phyloP scores from a whole-genome alignment of 92 coral and sea anemone genomes.

The Porites lobata region DNA sequence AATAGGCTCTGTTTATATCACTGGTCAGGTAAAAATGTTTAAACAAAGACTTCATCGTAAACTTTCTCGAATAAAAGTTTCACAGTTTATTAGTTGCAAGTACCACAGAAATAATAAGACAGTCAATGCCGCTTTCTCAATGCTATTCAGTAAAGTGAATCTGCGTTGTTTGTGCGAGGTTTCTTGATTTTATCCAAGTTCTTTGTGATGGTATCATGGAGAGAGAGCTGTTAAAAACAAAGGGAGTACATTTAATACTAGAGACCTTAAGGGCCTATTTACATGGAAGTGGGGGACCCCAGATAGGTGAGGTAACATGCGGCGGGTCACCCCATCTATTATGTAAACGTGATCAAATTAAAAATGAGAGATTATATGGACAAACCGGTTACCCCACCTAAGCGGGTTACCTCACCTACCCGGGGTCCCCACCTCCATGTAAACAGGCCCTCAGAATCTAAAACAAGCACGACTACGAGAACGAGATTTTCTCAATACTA shows the following conservation, averaged over 20 bases:
- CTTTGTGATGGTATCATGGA: conserved; percentile 97
- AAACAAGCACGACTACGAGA: too few relatives aligned
- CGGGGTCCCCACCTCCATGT: too few relatives aligned
- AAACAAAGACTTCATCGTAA: background rate
- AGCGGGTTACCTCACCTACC: too few relatives aligned
- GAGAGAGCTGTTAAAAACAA: conserved; percentile 81
- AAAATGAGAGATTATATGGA: too few relatives aligned
- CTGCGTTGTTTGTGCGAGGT: conserved; percentile 94
- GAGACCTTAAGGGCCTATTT: too few relatives aligned
- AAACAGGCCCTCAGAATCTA: too few relatives aligned
- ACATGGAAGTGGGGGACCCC: too few relatives aligned
- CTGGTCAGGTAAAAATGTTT: conserved; percentile 10
- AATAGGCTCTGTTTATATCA: background rate
- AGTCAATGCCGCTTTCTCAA: background rate
- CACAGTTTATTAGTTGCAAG: conserved; percentile 8
- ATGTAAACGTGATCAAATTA: too few relatives aligned
- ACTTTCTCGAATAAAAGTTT: background rate
- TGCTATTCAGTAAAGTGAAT: conserved; percentile 78
- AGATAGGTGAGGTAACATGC: too few relatives aligned
- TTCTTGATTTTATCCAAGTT: conserved; percentile 98
- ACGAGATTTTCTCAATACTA: too few relatives aligned
- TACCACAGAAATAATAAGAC: background rate
- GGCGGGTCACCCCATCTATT: too few relatives aligned
- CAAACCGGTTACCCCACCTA: too few relatives aligned
- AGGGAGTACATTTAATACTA: background rate